These are phyloP conservation scores for Bimastos eiseni DNA, from an alignment of 2,888 invertebrate species.

Conservation along the genomic window DNA sequence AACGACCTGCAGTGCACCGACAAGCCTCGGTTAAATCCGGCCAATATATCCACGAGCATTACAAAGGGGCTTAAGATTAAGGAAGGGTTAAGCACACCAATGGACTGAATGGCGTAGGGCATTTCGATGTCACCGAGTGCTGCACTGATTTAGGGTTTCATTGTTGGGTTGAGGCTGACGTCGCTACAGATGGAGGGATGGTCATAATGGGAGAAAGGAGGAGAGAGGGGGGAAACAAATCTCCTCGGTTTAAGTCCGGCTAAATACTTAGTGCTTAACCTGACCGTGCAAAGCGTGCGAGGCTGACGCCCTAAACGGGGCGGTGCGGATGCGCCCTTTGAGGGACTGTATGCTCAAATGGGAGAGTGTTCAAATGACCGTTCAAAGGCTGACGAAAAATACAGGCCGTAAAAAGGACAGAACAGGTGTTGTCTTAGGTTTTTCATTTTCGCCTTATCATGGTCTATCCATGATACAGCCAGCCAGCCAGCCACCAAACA, in stretches of 20 bases:
- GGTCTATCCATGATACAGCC: not conserved
- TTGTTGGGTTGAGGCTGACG: not conserved
- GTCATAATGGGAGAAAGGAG: not conserved
- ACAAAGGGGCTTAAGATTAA: not conserved
- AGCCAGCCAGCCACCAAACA: not conserved
- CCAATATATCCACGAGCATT: not conserved
- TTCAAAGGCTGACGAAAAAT: not conserved
- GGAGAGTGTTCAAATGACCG: not conserved
- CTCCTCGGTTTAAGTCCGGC: not conserved
- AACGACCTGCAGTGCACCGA: not conserved
- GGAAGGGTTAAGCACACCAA: slow-evolving; percentile 13
- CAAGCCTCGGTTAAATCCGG: not conserved
- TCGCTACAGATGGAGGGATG: not conserved
- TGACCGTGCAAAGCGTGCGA: not conserved
- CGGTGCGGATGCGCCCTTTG: not conserved
- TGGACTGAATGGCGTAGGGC: not conserved
- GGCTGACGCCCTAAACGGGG: not conserved
- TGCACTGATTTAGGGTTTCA: slow-evolving; percentile 13
- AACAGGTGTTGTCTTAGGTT: not conserved
- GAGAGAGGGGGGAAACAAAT: not conserved
- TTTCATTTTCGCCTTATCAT: not conserved
- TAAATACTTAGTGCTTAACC: not conserved
- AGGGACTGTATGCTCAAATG: not conserved
- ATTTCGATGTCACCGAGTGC: not conserved
- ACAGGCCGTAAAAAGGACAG: not conserved